These are phyloP conservation scores for Rhynchophorus ferrugineus DNA, from an alignment of 1,140 invertebrate species.

Conservation along the genomic window DNA sequence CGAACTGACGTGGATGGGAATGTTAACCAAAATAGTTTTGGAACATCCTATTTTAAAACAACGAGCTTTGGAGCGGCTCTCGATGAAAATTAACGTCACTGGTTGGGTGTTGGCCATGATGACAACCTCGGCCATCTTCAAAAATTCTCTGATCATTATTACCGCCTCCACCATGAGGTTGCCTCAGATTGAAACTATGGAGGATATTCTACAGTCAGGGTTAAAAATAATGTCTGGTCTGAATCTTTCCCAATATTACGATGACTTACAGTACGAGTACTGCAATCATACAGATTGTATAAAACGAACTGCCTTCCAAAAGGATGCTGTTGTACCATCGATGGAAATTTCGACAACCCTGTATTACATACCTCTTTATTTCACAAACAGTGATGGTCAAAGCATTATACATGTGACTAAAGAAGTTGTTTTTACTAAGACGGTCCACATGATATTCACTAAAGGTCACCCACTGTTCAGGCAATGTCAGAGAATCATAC, in stretches of 20 bases:
- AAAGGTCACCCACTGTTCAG: slow-evolving; percentile 1
- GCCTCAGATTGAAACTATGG: neutral
- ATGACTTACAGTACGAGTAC: neutral
- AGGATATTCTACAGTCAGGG: neutral
- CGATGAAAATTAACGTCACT: neutral
- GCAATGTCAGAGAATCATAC: neutral
- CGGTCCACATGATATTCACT: slow-evolving; percentile 1
- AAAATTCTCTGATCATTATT: neutral
- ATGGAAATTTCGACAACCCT: too few relatives aligned
- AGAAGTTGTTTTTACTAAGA: neutral
- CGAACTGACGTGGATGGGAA: neutral
- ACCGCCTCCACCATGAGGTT: neutral
- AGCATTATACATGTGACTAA: neutral
- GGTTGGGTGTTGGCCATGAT: neutral
- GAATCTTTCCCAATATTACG: neutral
- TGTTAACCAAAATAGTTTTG: neutral
- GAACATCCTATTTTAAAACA: neutral
- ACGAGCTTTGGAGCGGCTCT: too few relatives aligned
- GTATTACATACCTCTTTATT: neutral
- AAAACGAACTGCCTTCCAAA: slow-evolving; percentile 1
- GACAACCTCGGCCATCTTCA: neutral
- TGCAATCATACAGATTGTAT: neutral
- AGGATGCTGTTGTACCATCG: neutral
- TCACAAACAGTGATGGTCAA: neutral
- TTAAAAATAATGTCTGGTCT: neutral